Base-by-base conservation (phyloP, 2,797 vertebrate genomes). In the Micromesistius poutassou region DNA sequence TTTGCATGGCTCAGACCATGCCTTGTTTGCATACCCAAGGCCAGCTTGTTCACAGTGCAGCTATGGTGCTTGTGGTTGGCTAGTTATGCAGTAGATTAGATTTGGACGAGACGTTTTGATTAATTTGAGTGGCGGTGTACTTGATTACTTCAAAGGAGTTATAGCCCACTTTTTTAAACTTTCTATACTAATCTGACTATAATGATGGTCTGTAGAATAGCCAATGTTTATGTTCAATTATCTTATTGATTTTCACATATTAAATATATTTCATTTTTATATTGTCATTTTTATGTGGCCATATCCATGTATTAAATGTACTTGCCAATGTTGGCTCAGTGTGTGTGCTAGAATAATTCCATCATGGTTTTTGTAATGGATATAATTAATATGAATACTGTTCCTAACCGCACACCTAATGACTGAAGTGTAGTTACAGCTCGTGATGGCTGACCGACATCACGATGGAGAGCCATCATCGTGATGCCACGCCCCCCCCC, bases 1-100 rank as follows among this genome's bases (percentile, higher is more conserved):
- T 68, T 28, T 75, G 71, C 77, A 42, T 74, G 71, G 30, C 5
- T 38, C 72, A 74, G 40, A 55, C 25, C 40, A 78, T 30, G 77
- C 40, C 75, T 77, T 82, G 72, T 30, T 73, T 68, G 72, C 68
- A 73, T 79, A 62, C 70, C 4, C 50, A 74, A 71, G 68, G 42
- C 22, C n/a, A 62, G 31, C 35, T 46, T 74, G 22, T 74, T n/a
- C 0, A 9, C 38, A 46, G 38, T 10, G n/a, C 25, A 33, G 31
- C 12, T 30, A 16, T 68, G 33, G 66, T 74, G 33, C 72, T 72
- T 74, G 16, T 74, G 31, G 72, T 28, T 72, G 2, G 19, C 22
- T 30, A 72, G 30, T 66, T 72, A 46, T 35, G 13, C 2, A 36
- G 30, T 33, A 30, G 66, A 16, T 66, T 7, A 38, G 19, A 36